Evolutionary conservation across 1,140 invertebrate genomes (phyloP).

Genomic region (Scaptomyza montana): DNA sequence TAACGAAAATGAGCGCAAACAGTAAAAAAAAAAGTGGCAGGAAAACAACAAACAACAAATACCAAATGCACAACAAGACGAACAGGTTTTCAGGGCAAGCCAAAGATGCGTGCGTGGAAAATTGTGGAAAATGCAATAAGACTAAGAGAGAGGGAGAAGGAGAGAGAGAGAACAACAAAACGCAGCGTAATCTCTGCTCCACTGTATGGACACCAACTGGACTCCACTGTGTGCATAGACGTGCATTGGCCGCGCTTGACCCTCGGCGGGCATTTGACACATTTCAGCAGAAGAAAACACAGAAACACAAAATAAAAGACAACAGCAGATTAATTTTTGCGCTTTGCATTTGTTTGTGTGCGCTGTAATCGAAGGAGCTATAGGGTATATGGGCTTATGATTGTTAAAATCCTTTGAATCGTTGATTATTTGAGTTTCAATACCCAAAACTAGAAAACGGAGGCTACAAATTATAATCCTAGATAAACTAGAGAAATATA

Average conservation of each 20-base stretch:
- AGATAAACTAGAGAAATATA: not conserved
- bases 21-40: conserved; percentile 64
- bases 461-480: too few species aligned
- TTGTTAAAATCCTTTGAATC: too few species aligned
- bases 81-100: conserved; percentile 66
- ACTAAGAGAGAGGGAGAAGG: conserved; percentile 1
- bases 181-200: conserved; percentile 11
- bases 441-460: too few species aligned
- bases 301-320: not conserved
- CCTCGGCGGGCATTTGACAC: conserved; percentile 59
- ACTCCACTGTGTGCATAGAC: not conserved
- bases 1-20: conserved; percentile 77
- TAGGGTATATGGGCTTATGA: conserved; percentile 1
- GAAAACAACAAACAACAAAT: conserved; percentile 44
- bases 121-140: conserved; percentile 68
- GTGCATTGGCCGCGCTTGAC: conserved; percentile 62
- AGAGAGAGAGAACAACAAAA: conserved; percentile 14
- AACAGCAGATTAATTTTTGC: conserved; percentile 2
- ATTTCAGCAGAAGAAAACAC: conserved; percentile 32
- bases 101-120: conserved; percentile 65
- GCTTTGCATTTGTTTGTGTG: not conserved
- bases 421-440: too few species aligned
- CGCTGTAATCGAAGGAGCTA: not conserved
- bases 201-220: not conserved
- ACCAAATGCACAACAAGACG: conserved; percentile 35